Conservation (phyloP, 2,888 invertebrate species). For the Drosophila paracracens region DNA sequence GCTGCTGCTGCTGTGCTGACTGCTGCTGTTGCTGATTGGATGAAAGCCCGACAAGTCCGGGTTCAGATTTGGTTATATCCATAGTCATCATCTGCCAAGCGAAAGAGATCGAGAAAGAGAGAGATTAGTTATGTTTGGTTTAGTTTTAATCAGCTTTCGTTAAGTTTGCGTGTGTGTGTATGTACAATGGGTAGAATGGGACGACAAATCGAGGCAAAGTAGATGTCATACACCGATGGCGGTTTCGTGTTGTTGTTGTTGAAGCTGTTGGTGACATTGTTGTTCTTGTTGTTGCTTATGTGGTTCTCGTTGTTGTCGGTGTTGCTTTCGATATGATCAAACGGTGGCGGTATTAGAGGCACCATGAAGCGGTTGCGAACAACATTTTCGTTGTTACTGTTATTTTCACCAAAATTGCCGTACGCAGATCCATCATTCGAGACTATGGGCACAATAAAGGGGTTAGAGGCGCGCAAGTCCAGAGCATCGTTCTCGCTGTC, state of each 20-base stretch:
- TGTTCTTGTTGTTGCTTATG: neutral
- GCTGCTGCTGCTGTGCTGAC: slow-evolving; percentile 50
- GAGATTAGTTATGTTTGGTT: slow-evolving; percentile 1
- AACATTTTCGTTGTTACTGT: neutral
- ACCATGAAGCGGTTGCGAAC: neutral
- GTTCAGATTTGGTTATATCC: slow-evolving; percentile 93
- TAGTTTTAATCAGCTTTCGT: neutral
- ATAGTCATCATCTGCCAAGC: slow-evolving; percentile 90
- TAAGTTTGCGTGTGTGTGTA: neutral
- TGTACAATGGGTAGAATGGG: slow-evolving; percentile 27
- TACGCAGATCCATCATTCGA: neutral
- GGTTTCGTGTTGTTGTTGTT: neutral
- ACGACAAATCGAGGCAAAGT: neutral
- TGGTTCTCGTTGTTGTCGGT: neutral
- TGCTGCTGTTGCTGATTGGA: slow-evolving; percentile 76
- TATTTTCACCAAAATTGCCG: neutral
- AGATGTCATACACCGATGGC: neutral
- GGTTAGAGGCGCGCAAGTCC: neutral
- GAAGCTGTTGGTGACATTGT: neutral
- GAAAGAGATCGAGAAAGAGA: neutral
- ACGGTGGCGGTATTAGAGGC: slow-evolving; percentile 26
- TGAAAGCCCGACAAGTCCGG: slow-evolving; percentile 84
- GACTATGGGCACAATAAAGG: neutral
- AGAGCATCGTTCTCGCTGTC: slow-evolving; percentile 3
- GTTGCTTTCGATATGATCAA: neutral